Conservation (phyloP, 2,113 vertebrate species). For the Sphyrna mokarran region DNA sequence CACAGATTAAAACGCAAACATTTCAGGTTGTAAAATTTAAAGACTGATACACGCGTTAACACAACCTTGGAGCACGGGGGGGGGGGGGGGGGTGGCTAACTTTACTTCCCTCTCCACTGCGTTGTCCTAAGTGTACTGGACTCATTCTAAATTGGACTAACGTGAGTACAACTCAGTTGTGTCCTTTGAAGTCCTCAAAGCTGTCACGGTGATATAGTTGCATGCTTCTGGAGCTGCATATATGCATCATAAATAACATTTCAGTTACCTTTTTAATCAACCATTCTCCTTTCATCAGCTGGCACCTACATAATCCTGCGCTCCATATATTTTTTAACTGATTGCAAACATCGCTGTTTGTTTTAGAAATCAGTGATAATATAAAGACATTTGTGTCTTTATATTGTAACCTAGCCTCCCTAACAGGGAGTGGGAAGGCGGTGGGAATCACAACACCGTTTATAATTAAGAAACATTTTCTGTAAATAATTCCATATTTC, state of each 20-base stretch:
- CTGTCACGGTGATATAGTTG: slow-evolving; percentile 67
- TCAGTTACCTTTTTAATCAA: slow-evolving; percentile 56
- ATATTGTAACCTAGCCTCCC: neutral
- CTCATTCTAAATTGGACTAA: slow-evolving; percentile 12
- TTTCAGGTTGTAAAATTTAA: neutral
- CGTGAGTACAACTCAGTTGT: slow-evolving; percentile 1
- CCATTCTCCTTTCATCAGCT: slow-evolving; percentile 69
- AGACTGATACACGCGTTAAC: neutral
- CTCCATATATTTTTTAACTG: neutral
- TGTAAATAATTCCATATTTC: neutral
- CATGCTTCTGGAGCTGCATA: slow-evolving; percentile 60
- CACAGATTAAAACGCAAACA: neutral
- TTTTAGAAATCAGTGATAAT: neutral
- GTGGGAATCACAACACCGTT: neutral
- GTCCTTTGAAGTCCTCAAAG: slow-evolving; percentile 47
- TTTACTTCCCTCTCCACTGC: neutral
- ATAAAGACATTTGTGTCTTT: neutral
- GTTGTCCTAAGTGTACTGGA: neutral
- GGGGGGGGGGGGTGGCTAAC: neutral
- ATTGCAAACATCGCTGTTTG: neutral
- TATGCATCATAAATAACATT: slow-evolving; percentile 73
- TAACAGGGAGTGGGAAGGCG: too few relatives aligned
- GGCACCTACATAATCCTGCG: slow-evolving; percentile 51
- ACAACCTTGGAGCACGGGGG: neutral
- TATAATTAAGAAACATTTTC: neutral